Conservation (phyloP, 1,140 invertebrate species). For the Bombus huntii region DNA sequence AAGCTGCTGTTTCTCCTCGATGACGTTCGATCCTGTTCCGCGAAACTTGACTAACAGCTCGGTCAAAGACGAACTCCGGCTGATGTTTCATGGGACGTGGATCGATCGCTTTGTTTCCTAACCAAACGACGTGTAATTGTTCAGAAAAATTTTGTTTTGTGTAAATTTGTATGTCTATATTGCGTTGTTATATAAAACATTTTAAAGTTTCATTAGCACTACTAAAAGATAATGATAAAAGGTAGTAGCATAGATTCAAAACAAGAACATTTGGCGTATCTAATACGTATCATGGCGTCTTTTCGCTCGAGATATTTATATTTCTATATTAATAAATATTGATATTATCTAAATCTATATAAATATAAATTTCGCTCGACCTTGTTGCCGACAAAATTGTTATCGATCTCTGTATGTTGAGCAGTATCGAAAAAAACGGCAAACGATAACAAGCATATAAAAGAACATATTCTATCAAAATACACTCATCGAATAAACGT, state of each 20-base stretch:
- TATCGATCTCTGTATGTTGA: not conserved
- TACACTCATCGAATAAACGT: not conserved
- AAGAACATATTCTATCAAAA: not conserved
- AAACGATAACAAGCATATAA: not conserved
- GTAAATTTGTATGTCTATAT: not conserved
- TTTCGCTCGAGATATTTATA: no score
- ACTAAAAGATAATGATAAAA: no score
- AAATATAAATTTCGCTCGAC: not conserved
- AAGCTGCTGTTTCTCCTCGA: constrained; percentile 51
- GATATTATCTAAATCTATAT: no score
- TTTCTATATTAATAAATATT: no score
- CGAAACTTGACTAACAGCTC: constrained; percentile 51
- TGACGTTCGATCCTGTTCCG: constrained; percentile 51
- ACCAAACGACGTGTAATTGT: not conserved
- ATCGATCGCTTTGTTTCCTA: not conserved
- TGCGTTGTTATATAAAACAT: no score
- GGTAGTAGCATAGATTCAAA: no score
- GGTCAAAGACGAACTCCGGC: constrained; percentile 22
- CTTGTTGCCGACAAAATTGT: not conserved
- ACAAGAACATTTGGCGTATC: no score
- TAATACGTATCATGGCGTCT: no score
- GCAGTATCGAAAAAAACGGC: not conserved
- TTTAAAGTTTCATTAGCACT: no score
- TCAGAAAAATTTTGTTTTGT: not conserved
- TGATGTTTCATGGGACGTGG: not conserved